A percentile compares a stretch with the other conserved stretches of the same genome.
Evolutionary conservation across 2,888 invertebrate genomes (phyloP).

Genomic region (Callyntrura sp.): DNA sequence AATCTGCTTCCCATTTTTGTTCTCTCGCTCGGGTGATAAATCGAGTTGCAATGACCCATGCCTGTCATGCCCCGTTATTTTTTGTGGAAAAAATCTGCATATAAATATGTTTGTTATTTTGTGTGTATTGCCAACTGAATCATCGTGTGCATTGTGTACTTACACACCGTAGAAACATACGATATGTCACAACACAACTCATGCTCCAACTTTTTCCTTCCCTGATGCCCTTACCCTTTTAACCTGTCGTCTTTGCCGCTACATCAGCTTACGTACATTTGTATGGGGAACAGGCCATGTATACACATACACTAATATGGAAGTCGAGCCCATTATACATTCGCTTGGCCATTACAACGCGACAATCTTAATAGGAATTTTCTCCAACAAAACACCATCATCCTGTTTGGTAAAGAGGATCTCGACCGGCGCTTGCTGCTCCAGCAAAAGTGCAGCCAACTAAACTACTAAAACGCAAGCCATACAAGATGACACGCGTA

Average conservation of each 20-base stretch:
- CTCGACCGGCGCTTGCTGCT: not conserved
- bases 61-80: constrained; percentile 15
- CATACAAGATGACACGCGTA: not conserved
- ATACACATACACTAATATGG: not conserved
- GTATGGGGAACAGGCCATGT: not conserved
- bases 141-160: not conserved
- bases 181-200: not conserved
- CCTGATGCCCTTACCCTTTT: constrained; percentile 1
- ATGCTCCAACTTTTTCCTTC: not conserved
- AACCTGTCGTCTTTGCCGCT: constrained; percentile 20
- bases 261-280: no score
- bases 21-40: constrained; percentile 49
- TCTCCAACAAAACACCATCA: no score
- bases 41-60: constrained; percentile 60
- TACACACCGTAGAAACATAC: not conserved
- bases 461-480: constrained; percentile 13
- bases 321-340: no score
- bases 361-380: no score
- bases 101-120: constrained; percentile 37
- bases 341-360: no score
- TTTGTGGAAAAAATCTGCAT: constrained; percentile 22
- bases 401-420: no score
- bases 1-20: constrained; percentile 17
- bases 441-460: not conserved
- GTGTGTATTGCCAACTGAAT: constrained; percentile 18